Percentiles rank a stretch among this genome's conserved stretches.
These are phyloP conservation scores for Zoroaster sp. DNA, from an alignment of 53 echinoderm and acorn worm genomes.

Conservation along the genomic window DNA sequence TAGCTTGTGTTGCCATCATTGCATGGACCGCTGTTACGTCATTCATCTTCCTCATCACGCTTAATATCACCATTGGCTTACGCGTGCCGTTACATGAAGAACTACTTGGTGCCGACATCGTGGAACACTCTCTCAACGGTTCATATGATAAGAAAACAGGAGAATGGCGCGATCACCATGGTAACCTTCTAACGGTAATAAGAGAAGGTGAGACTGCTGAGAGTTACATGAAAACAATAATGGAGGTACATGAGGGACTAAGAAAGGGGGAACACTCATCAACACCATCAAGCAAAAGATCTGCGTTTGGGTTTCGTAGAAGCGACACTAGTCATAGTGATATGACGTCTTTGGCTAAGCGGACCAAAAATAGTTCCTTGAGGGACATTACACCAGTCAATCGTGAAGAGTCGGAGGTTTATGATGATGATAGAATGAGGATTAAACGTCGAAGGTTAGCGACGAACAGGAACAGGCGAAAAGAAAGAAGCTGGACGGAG, in stretches of 20 bases:
- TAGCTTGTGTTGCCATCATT: slow-evolving; percentile 62
- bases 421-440: not conserved
- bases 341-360: not conserved
- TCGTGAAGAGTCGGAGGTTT: not conserved
- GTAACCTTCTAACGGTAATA: slow-evolving; percentile 54
- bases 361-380: not conserved
- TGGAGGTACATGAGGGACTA: slow-evolving; percentile 12
- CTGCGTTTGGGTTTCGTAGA: slow-evolving; percentile 40
- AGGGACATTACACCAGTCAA: not conserved
- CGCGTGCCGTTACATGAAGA: slow-evolving; percentile 91
- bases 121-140: slow-evolving; percentile 89
- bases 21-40: slow-evolving; percentile 76
- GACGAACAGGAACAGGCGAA: not conserved
- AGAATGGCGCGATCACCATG: slow-evolving; percentile 65
- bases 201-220: slow-evolving; percentile 13
- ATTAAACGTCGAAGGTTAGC: not conserved
- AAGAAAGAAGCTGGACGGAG: not conserved
- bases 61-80: slow-evolving; percentile 80
- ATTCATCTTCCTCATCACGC: slow-evolving; percentile 52
- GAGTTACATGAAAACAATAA: slow-evolving; percentile 44
- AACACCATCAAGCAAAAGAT: not conserved
- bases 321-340: slow-evolving; percentile 29
- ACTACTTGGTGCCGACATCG: slow-evolving; percentile 87
- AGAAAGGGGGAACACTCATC: not conserved
- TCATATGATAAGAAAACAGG: slow-evolving; percentile 75